phyloP scores from a whole-genome alignment of 2,113 vertebrate species.

The Oryzias curvinotus region DNA sequence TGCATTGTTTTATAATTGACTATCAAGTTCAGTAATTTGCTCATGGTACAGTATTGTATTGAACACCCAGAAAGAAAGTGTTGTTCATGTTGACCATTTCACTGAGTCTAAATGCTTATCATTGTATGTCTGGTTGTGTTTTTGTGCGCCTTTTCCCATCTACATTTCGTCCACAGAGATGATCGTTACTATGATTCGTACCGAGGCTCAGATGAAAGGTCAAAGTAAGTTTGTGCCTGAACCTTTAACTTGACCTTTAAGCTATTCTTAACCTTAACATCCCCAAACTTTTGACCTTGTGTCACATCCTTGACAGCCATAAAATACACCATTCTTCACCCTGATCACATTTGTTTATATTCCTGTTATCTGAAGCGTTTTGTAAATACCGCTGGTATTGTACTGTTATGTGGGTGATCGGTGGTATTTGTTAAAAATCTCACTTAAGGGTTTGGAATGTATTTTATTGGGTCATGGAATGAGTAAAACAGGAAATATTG shows the following conservation, averaged over 20 bases:
- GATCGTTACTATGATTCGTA: constrained; percentile 83
- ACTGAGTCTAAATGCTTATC: constrained; percentile 60
- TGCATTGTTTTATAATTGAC: constrained; percentile 15
- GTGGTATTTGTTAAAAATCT: too few relatives aligned
- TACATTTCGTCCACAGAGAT: constrained; percentile 74
- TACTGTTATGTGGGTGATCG: too few relatives aligned
- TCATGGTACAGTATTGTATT: constrained; percentile 8
- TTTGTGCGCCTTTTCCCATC: constrained; percentile 54
- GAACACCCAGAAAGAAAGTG: constrained; percentile 1
- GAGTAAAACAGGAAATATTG: too few relatives aligned
- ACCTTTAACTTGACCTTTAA: constrained; percentile 21
- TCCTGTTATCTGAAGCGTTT: too few relatives aligned
- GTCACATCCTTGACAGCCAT: too few relatives aligned
- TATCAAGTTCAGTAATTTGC: constrained; percentile 17
- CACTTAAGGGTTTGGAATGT: too few relatives aligned
- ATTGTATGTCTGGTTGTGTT: constrained; percentile 52
- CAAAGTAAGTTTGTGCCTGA: constrained; percentile 76
- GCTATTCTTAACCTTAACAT: constrained; percentile 31
- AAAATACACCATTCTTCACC: too few relatives aligned
- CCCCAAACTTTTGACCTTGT: constrained; percentile 6
- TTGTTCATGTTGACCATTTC: constrained; percentile 44
- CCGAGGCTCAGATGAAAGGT: constrained; percentile 78
- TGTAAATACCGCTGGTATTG: too few relatives aligned
- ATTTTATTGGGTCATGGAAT: too few relatives aligned
- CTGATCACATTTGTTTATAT: too few relatives aligned